Percentiles rank a stretch among this genome's conserved stretches.
Evolutionary conservation across 2,888 invertebrate genomes (phyloP).

Genomic region (Platycheirus albimanus): DNA sequence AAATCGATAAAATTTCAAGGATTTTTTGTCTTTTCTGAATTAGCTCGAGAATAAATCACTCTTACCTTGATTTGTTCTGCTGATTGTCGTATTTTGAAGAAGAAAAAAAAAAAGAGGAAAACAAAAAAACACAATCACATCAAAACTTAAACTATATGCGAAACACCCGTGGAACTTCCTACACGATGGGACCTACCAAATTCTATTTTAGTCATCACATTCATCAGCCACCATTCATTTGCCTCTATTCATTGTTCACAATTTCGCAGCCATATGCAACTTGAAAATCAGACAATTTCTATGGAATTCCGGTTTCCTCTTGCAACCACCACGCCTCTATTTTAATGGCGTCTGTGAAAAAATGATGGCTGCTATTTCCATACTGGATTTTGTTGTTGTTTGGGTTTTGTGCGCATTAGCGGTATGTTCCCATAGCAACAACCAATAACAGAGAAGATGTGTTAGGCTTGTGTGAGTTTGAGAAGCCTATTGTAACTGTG

Average conservation of each 20-base stretch:
- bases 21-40: conserved; percentile 36
- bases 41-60: conserved; percentile 38
- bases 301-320: conserved; percentile 56
- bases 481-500: conserved; percentile 16
- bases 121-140: conserved; percentile 20
- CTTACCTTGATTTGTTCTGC: conserved; percentile 50
- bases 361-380: conserved; percentile 66
- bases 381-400: conserved; percentile 27
- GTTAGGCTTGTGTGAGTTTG: conserved; percentile 45
- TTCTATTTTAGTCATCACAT: conserved; percentile 63
- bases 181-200: conserved; percentile 44
- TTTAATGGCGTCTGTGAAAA: conserved; percentile 71
- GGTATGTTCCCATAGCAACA: conserved; percentile 31
- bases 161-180: conserved; percentile 40
- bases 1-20: conserved; percentile 1
- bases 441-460: conserved; percentile 48
- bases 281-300: conserved; percentile 16
- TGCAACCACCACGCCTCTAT: conserved; percentile 60
- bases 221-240: conserved; percentile 43
- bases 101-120: not conserved
- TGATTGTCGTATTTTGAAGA: not conserved
- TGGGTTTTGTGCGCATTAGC: conserved; percentile 40
- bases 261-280: conserved; percentile 52
- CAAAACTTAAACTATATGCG: conserved; percentile 51
- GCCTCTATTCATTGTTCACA: conserved; percentile 26